These are phyloP conservation scores for Ophioninae sp. DNA, from an alignment of 2,888 invertebrate genomes.

Conservation along the genomic window DNA sequence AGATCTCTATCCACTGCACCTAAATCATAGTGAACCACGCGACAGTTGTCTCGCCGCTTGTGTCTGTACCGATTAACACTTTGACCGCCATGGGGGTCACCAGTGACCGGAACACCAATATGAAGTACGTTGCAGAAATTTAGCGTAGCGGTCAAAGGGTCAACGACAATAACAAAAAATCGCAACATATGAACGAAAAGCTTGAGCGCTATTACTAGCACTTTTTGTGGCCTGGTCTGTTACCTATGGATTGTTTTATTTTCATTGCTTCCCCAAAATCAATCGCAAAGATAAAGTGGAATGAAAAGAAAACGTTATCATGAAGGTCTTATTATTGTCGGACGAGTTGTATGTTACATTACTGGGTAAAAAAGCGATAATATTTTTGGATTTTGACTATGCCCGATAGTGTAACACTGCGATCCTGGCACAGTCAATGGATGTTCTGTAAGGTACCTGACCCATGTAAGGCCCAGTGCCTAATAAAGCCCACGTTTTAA, in stretches of 20 bases:
- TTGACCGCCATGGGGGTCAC: no score
- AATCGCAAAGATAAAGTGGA: neutral
- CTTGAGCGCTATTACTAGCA: conserved; percentile 46
- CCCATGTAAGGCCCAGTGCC: no score
- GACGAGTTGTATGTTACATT: neutral
- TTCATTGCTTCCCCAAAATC: neutral
- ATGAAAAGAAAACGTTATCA: neutral
- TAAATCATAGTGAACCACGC: conserved; percentile 19
- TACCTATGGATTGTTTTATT: neutral
- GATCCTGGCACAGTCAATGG: no score
- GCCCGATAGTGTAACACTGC: neutral
- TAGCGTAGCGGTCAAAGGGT: no score
- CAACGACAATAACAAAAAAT: conserved; percentile 56
- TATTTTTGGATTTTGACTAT: no score
- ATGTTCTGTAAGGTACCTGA: no score
- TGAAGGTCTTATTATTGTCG: no score
- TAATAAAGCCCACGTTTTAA: no score
- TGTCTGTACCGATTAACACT: conserved; percentile 51
- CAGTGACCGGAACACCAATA: no score
- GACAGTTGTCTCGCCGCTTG: conserved; percentile 57
- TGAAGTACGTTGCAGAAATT: no score
- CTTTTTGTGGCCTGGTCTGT: conserved; percentile 3
- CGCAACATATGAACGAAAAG: conserved; percentile 39
- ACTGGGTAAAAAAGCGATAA: neutral
- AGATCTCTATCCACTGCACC: conserved; percentile 35